These are phyloP conservation scores for Formica selysi DNA, from an alignment of 1,140 invertebrate genomes.

Conservation along the genomic window DNA sequence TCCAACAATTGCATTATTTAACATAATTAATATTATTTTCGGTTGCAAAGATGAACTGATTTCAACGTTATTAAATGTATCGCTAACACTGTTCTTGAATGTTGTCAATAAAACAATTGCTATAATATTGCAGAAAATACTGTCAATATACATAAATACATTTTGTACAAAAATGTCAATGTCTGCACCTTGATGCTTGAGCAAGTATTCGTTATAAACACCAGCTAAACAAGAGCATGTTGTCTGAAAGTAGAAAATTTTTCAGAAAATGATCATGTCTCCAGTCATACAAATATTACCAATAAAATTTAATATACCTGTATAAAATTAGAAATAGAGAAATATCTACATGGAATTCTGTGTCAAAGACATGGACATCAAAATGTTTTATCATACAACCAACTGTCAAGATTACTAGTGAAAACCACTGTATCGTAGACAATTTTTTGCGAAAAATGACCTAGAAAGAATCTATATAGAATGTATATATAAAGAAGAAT, in stretches of 20 bases:
- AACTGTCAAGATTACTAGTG: constrained; percentile 93
- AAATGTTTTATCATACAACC: constrained; percentile 96
- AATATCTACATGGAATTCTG: constrained; percentile 88
- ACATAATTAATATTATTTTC: constrained; percentile 92
- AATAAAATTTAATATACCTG: constrained; percentile 81
- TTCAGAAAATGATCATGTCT: background rate
- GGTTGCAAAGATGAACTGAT: constrained; percentile 81
- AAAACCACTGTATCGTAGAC: constrained; percentile 95
- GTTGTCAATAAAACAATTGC: constrained; percentile 89
- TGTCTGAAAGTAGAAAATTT: constrained; percentile 89
- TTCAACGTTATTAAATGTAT: constrained; percentile 88
- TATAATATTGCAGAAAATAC: constrained; percentile 94
- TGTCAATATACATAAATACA: constrained; percentile 98
- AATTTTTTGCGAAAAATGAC: constrained; percentile 95
- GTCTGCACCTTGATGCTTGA: constrained; percentile 94
- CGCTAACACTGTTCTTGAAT: constrained; percentile 88
- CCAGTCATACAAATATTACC: background rate
- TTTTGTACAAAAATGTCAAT: constrained; percentile 98
- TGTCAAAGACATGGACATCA: constrained; percentile 81
- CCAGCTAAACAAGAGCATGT: constrained; percentile 97
- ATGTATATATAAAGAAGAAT: no score
- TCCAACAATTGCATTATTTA: constrained; percentile 96
- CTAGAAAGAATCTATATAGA: constrained; percentile 85
- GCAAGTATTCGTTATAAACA: constrained; percentile 98
- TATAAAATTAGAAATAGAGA: constrained; percentile 91